Conservation (phyloP, 2,888 invertebrate species). For the Urechis unicinctus region DNA sequence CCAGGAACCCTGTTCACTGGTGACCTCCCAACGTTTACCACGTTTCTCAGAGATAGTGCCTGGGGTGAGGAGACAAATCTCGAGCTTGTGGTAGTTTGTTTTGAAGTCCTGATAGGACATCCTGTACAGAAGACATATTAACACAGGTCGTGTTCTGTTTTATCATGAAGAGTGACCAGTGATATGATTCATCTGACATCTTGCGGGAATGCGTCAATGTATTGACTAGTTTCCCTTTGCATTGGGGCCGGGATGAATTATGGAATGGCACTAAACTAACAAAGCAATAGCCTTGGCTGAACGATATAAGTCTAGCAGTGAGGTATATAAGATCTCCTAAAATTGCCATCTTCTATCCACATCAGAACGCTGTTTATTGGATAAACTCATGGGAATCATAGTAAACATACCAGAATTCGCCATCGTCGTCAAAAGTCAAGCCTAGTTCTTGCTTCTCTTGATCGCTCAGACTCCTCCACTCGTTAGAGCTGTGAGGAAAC, state of each 20-base stretch:
- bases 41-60: slow-evolving; percentile 63
- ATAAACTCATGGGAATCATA: too few relatives aligned
- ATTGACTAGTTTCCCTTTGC: too few relatives aligned
- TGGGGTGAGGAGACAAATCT: slow-evolving; percentile 94
- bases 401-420: slow-evolving; percentile 80
- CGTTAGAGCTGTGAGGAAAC: slow-evolving; percentile 64
- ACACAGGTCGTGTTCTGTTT: background rate
- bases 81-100: slow-evolving; percentile 74
- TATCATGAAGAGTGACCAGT: too few relatives aligned
- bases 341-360: too few relatives aligned
- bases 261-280: too few relatives aligned
- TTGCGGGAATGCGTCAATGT: too few relatives aligned
- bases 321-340: too few relatives aligned
- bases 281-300: too few relatives aligned
- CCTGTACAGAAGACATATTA: slow-evolving; percentile 3
- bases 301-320: too few relatives aligned
- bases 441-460: slow-evolving; percentile 82
- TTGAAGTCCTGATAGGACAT: slow-evolving; percentile 72
- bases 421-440: slow-evolving; percentile 85
- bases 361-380: too few relatives aligned
- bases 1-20: slow-evolving; percentile 90
- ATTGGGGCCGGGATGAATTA: too few relatives aligned
- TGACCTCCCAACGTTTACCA: slow-evolving; percentile 72
- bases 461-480: slow-evolving; percentile 86
- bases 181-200: too few relatives aligned